Evolutionary conservation across 35 echinoderm and acorn worm genomes (phyloP).

Genomic region (Heliocidaris tuberculata): DNA sequence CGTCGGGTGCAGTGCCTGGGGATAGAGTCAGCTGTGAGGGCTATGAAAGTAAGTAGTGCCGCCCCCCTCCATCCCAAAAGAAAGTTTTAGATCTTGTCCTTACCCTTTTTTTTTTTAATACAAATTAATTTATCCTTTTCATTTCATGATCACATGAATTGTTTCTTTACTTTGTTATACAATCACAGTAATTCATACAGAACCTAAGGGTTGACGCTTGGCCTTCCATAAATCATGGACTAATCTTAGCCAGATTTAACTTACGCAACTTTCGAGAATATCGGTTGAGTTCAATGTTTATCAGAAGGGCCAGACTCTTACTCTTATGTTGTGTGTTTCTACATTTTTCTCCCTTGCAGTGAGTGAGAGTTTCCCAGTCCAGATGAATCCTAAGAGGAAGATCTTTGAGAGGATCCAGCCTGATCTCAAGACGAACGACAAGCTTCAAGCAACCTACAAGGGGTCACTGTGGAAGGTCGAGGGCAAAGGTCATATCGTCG

Average conservation of each 20-base stretch:
- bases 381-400: conserved; percentile 99
- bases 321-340: not conserved
- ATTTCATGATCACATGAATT: too few species aligned
- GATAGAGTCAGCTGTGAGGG: conserved; percentile 86
- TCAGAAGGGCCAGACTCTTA: too few species aligned
- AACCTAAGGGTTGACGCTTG: too few species aligned
- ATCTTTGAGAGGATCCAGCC: conserved; percentile 89
- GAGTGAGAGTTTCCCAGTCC: conserved; percentile 76
- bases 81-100: too few species aligned
- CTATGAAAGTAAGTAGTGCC: conserved; percentile 71
- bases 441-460: conserved; percentile 86
- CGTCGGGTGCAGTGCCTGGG: conserved; percentile 74
- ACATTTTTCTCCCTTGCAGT: conserved; percentile 63
- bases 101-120: too few species aligned
- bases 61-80: not conserved
- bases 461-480: conserved; percentile 74
- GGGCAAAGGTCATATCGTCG: conserved; percentile 76
- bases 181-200: too few species aligned
- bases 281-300: too few species aligned
- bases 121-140: too few species aligned
- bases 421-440: conserved; percentile 63
- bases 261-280: too few species aligned
- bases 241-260: too few species aligned
- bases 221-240: too few species aligned
- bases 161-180: too few species aligned